Conservation (phyloP, 2,113 vertebrate genomes). For the Octodon degus region DNA sequence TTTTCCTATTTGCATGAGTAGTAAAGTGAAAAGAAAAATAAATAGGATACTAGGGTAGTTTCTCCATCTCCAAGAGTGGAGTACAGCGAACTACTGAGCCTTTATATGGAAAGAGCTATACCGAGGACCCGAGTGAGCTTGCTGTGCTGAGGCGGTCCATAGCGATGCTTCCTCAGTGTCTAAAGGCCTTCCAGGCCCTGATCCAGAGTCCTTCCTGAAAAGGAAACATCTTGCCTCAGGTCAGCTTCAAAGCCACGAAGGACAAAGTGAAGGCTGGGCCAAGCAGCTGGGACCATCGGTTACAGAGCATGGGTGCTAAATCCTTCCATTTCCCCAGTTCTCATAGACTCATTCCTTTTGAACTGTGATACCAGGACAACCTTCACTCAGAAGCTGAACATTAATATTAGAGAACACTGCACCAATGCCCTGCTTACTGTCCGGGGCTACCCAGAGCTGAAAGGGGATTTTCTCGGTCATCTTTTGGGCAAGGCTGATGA, state of each 20-base stretch:
- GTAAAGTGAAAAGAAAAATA: not conserved
- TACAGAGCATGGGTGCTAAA: too few species aligned
- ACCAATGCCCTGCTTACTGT: not conserved
- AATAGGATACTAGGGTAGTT: accelerated
- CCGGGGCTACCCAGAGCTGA: not conserved
- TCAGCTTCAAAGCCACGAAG: not conserved
- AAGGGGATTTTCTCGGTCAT: not conserved
- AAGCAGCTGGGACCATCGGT: not conserved
- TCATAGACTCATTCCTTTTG: not conserved
- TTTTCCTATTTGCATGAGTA: too few species aligned
- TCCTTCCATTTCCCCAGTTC: not conserved
- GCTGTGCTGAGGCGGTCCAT: accelerated
- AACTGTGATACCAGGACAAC: not conserved
- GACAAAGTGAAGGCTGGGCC: not conserved
- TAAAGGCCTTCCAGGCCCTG: not conserved
- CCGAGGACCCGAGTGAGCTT: accelerated
- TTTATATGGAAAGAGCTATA: accelerated
- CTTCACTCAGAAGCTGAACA: not conserved
- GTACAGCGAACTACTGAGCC: accelerated
- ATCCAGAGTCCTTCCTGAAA: not conserved
- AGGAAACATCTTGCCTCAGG: not conserved
- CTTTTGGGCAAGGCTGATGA: accelerated
- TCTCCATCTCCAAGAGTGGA: not conserved
- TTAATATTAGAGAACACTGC: not conserved
- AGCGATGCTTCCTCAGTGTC: not conserved